Evolutionary conservation across 2,888 invertebrate genomes (phyloP).

Genomic region (Lasioglossum figueresi): DNA sequence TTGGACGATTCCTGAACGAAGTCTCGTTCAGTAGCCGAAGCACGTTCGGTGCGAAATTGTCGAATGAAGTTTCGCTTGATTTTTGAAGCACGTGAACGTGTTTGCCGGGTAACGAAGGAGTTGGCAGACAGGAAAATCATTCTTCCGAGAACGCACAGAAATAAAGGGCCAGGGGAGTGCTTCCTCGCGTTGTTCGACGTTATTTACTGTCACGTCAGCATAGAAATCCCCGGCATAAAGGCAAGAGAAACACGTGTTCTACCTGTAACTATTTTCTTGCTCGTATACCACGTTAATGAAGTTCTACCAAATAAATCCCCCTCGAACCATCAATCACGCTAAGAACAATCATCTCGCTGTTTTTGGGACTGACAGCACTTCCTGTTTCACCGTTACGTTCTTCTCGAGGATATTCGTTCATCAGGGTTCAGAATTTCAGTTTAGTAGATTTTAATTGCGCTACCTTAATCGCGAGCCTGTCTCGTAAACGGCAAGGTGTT

Average conservation of each 20-base stretch:
- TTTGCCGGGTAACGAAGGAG: not conserved
- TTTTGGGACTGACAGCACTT: not conserved
- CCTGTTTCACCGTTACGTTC: not conserved
- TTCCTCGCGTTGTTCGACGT: constrained; percentile 62
- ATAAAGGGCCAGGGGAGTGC: constrained; percentile 43
- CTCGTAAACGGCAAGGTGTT: not conserved
- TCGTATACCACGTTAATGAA: constrained; percentile 28
- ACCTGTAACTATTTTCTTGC: constrained; percentile 36
- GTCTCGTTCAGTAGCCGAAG: not conserved
- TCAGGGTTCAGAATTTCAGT: not conserved
- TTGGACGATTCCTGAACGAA: not conserved
- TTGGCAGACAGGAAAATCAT: constrained; percentile 28
- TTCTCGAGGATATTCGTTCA: not conserved
- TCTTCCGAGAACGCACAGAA: constrained; percentile 12
- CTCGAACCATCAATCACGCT: constrained; percentile 37
- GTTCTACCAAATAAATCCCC: constrained; percentile 6
- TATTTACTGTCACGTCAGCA: constrained; percentile 75
- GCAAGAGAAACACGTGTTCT: constrained; percentile 43
- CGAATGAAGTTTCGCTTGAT: not conserved
- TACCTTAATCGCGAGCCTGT: too few relatives aligned
- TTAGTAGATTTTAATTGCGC: too few relatives aligned
- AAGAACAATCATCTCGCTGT: constrained; percentile 12
- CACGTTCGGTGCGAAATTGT: not conserved
- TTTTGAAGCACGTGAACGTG: not conserved
- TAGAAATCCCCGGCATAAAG: constrained; percentile 62